Percentiles rank a stretch among this genome's conserved stretches.
Conservation (phyloP, 2,888 invertebrate species). For the Drosophila prostipennis region DNA sequence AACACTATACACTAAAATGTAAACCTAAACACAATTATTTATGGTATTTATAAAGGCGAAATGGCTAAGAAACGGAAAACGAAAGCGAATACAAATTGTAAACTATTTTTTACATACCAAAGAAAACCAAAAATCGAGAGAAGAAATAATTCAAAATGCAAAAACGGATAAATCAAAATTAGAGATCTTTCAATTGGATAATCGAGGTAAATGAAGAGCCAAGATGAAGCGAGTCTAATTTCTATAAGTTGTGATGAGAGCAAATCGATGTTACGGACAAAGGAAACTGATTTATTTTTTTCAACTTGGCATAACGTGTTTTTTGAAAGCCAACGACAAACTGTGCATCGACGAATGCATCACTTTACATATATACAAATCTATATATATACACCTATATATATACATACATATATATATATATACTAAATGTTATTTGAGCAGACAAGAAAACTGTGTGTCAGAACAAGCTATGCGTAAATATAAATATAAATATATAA, state of each 20-base stretch:
- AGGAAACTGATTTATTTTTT: constrained; percentile 76
- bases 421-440: constrained; percentile 73
- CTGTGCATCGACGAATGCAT: constrained; percentile 67
- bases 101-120: constrained; percentile 73
- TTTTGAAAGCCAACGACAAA: constrained; percentile 68
- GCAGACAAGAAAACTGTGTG: constrained; percentile 62
- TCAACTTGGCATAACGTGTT: constrained; percentile 65
- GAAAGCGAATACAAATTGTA: constrained; percentile 67
- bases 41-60: constrained; percentile 68
- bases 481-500: constrained; percentile 41
- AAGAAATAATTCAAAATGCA: constrained; percentile 21
- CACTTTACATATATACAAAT: constrained; percentile 65
- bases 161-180: constrained; percentile 46
- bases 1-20: constrained; percentile 58
- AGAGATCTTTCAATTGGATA: constrained; percentile 54
- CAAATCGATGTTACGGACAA: constrained; percentile 64
- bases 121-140: constrained; percentile 37
- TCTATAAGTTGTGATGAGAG: constrained; percentile 71
- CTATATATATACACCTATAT: constrained; percentile 48
- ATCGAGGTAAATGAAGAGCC: constrained; percentile 16
- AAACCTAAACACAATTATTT: constrained; percentile 76
- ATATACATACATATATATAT: constrained; percentile 47
- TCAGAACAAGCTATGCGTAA: constrained; percentile 61
- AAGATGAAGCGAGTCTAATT: constrained; percentile 63
- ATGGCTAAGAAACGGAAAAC: constrained; percentile 20